Percentiles rank a stretch among this genome's conserved stretches.
phyloP scores from a whole-genome alignment of 92 coral and sea anemone species.

The Palythoa grandis region DNA sequence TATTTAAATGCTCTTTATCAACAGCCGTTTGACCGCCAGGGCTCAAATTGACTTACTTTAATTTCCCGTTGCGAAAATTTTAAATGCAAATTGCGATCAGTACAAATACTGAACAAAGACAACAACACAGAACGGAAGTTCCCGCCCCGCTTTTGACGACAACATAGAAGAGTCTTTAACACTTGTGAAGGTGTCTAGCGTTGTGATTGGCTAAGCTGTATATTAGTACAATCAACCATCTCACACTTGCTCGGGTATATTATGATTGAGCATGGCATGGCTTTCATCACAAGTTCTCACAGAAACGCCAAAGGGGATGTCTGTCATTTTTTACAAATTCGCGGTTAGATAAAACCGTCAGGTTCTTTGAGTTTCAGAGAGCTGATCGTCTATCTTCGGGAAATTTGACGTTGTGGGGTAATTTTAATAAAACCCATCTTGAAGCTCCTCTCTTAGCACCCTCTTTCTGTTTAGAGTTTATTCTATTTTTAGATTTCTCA shows the following conservation, averaged over 20 bases:
- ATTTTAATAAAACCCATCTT: background rate
- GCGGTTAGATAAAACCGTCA: slow-evolving; percentile 17
- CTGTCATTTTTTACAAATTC: slow-evolving; percentile 29
- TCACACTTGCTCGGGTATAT: slow-evolving; percentile 77
- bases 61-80: slow-evolving; percentile 89
- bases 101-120: slow-evolving; percentile 90
- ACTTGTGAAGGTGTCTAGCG: slow-evolving; percentile 54
- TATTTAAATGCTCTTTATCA: slow-evolving; percentile 25
- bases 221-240: slow-evolving; percentile 74
- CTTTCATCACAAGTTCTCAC: slow-evolving; percentile 48
- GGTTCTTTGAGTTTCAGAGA: background rate
- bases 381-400: background rate
- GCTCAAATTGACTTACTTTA: slow-evolving; percentile 61
- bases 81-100: slow-evolving; percentile 83
- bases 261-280: slow-evolving; percentile 45
- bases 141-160: slow-evolving; percentile 94
- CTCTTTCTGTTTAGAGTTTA: background rate
- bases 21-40: slow-evolving; percentile 44
- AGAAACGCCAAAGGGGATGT: slow-evolving; percentile 44
- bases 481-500: slow-evolving; percentile 10
- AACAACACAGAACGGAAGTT: slow-evolving; percentile 88
- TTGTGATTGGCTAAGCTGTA: slow-evolving; percentile 76
- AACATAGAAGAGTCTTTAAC: slow-evolving; percentile 79
- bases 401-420: background rate
- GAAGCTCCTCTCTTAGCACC: background rate